These are phyloP conservation scores for Leucophenga montana DNA, from an alignment of 2,888 invertebrate genomes.

Conservation along the genomic window DNA sequence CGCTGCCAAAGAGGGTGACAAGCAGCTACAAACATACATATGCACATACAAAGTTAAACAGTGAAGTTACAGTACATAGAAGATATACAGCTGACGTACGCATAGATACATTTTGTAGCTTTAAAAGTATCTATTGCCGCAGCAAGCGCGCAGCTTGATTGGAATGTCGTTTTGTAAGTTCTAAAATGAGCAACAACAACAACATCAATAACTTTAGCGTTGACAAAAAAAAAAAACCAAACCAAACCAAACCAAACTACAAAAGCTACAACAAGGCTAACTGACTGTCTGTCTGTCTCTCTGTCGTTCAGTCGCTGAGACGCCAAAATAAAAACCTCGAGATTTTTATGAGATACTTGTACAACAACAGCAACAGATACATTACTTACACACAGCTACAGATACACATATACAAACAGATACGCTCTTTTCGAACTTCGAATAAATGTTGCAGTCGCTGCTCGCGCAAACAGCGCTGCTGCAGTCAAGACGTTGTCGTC, in stretches of 20 bases:
- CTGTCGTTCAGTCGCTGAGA: not conserved
- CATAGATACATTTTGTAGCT: not conserved
- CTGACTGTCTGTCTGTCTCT: constrained; percentile 34
- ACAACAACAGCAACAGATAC: too few relatives aligned
- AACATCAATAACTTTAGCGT: constrained; percentile 39
- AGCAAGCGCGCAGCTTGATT: constrained; percentile 37
- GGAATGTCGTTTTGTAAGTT: constrained; percentile 71
- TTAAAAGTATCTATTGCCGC: constrained; percentile 7
- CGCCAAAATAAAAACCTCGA: constrained; percentile 3
- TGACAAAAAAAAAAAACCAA: not conserved
- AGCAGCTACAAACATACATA: not conserved
- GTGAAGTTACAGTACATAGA: too few relatives aligned
- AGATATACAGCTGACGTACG: too few relatives aligned
- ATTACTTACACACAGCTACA: constrained; percentile 27
- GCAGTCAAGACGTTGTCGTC: not conserved
- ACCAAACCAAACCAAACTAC: constrained; percentile 1
- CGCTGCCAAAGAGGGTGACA: constrained; percentile 8
- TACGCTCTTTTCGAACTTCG: constrained; percentile 25
- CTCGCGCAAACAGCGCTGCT: constrained; percentile 27
- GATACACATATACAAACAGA: constrained; percentile 37
- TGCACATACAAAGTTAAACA: not conserved
- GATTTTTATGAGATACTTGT: constrained; percentile 15
- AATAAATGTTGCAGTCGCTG: constrained; percentile 29
- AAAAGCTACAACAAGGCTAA: constrained; percentile 25
- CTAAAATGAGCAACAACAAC: constrained; percentile 57